Evolutionary conservation across 2,113 vertebrate genomes (phyloP).

Genomic region (Halichoerus grypus): DNA sequence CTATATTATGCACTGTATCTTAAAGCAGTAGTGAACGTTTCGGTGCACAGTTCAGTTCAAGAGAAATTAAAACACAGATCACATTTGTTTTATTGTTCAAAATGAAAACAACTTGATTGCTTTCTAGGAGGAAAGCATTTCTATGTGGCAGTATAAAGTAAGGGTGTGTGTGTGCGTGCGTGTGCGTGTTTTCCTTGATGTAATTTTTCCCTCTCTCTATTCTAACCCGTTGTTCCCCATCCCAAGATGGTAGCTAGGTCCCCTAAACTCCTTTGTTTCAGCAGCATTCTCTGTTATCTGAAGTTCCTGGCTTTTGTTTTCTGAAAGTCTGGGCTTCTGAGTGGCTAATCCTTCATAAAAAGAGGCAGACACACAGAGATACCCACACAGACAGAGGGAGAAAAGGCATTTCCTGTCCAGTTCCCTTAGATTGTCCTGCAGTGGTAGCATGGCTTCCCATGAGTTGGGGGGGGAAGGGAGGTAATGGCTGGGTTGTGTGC

Average conservation of each 20-base stretch:
- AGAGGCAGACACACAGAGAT: not conserved
- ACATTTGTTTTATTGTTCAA: not conserved
- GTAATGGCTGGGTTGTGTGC: not conserved
- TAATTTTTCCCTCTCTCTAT: not conserved
- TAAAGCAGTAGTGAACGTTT: not conserved
- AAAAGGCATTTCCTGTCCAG: not conserved
- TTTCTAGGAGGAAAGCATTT: not conserved
- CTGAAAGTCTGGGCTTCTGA: not conserved
- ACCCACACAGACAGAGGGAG: not conserved
- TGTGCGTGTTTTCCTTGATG: not conserved
- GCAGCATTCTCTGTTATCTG: not conserved
- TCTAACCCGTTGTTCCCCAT: not conserved
- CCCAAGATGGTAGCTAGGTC: not conserved
- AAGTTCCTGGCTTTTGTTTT: not conserved
- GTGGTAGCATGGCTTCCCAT: not conserved
- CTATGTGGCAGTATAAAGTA: not conserved
- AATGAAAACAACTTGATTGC: not conserved
- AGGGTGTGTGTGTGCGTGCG: not conserved
- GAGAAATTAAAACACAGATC: conserved; percentile 4
- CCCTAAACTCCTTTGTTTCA: not conserved
- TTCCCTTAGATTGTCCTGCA: not conserved
- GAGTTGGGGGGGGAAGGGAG: not conserved
- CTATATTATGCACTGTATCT: not conserved
- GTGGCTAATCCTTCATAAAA: not conserved
- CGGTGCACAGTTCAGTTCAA: not conserved